Base-by-base conservation (phyloP, 2,113 vertebrate genomes). In the Gnathonemus echidnorhynchus region DNA sequence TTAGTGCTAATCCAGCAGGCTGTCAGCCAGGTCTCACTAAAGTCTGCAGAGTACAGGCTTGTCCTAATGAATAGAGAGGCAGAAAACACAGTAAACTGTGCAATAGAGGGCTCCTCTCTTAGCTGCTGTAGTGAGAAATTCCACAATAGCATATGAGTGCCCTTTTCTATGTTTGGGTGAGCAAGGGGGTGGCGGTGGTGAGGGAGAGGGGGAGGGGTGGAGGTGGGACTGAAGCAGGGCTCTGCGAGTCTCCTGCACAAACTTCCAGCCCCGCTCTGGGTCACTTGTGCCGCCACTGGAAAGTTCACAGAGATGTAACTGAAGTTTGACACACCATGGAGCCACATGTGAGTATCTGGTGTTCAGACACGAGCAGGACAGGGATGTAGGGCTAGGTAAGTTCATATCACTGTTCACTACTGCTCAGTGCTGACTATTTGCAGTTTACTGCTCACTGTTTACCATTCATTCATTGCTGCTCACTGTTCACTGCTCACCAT, bases 331-430 rank as follows among this genome's bases (percentile, higher is more conserved):
- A 90, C 88, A 39, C 88, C 46, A 50, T 89, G 84, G 70, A 89
- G 62, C 56, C 52, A 2, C 42, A 46, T 5, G 46, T 86, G 56
- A 88, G 6, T 13, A 17, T 83, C 66, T 48, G 52, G 45, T 90
- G 46, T 86, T 88, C 86, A 52, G 35, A 74, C 27, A 49, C 35
- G 15, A 3, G 88, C 19, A 87, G 49, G 56, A 21, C 49, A 89
- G 88, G 80, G 66, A 89, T 88, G 70, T 89, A 58, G 84, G 91
- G 86, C 89, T 87, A 74, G 91, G 91, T 91, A 91, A 77, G 92
- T 88, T 27, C n/a, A 66, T 62, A 53, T 27, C 3, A 52, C 49
- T 17, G 17, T 52, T 87, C 49, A 17, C 45, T 31, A 35, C 11
- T 53, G 86, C 86, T 87, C 27, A 87, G 1, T 52, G 86, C 86